These are phyloP conservation scores for Metacarcinus magister DNA, from an alignment of 2,888 invertebrate genomes.

Conservation along the genomic window DNA sequence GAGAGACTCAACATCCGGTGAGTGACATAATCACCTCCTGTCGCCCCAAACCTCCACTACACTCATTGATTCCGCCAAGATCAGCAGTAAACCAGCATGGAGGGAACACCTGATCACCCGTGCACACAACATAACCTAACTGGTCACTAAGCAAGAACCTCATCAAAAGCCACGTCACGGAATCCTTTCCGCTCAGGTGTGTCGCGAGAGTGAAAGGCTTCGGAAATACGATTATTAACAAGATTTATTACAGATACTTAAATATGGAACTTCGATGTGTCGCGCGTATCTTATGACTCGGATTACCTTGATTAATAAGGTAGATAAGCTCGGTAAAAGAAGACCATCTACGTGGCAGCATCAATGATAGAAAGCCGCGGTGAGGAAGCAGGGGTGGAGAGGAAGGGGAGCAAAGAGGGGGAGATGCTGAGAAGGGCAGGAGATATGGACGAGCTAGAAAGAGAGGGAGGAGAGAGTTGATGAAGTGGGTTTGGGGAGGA, in stretches of 20 bases:
- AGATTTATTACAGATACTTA: not conserved
- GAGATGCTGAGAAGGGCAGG: not conserved
- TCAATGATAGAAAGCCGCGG: not conserved
- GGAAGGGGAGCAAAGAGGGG: not conserved
- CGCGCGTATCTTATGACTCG: not conserved
- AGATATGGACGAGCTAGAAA: slow-evolving; percentile 1
- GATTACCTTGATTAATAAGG: slow-evolving; percentile 6
- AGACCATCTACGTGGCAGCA: not conserved
- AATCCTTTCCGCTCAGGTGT: not conserved
- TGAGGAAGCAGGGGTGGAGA: not conserved
- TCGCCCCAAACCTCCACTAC: not conserved
- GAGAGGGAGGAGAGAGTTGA: slow-evolving; percentile 8
- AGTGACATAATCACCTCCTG: not conserved
- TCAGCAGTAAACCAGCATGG: not conserved
- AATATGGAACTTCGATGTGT: not conserved
- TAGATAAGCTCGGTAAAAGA: not conserved
- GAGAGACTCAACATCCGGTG: not conserved
- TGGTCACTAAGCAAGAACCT: not conserved
- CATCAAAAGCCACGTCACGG: not conserved
- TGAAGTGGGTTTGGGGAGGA: slow-evolving; percentile 43
- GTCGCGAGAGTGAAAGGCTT: not conserved
- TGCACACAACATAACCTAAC: not conserved
- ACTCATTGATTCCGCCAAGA: not conserved
- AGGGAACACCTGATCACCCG: not conserved
- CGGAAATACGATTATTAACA: not conserved